Base-by-base conservation (phyloP, 37 sponge, comb jelly and placozoan species). In the Cladorhizidae sp. region DNA sequence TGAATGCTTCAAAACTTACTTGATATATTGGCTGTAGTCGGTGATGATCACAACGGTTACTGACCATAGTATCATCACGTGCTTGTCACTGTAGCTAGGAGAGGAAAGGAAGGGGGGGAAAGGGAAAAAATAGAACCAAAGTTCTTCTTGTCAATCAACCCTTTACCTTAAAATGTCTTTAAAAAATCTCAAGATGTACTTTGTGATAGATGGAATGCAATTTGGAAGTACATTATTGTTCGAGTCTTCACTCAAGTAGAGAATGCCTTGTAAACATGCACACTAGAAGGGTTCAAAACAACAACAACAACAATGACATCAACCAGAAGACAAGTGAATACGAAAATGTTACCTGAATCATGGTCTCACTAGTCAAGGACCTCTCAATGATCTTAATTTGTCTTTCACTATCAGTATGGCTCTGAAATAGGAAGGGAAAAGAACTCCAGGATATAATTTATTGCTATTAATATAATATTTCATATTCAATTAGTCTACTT, bases 211-310 rank as follows among this genome's bases (percentile, higher is more conserved):
- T 33, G 81, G 40, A 23, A 63, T 64, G 18, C 78, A 35, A 2
- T 41, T 40, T 42, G 81, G 31, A 18, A 75, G 36, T 9, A 88
- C 18, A 28, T 56, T 32, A 40, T 77, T 84, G 31, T 31, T 77
- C 2, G 70, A 49, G 33, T 87, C 78, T 40, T 92, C 93, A 25
- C 64, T 43, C 23, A 84, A 64, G 61, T 84, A 92, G 23, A 92
- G 73, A 58, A 88, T 17, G 33, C 93, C 93, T 39, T 64, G 51
- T 7, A 92, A 57, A 81, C 86, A 80, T 35, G 81, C 75, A 76
- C 39, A 74, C 93, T 92, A 57, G 8, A 1, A 38, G 9, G 9
- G 9, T 45, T 5, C 8, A 45, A 35, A 73, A 3, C 29, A 67
- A 52, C 40, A 26, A 50, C 41, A 31, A 43, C 28, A 78, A 55